Conservation (phyloP, 2,797 vertebrate species). For the Coluber constrictor region DNA sequence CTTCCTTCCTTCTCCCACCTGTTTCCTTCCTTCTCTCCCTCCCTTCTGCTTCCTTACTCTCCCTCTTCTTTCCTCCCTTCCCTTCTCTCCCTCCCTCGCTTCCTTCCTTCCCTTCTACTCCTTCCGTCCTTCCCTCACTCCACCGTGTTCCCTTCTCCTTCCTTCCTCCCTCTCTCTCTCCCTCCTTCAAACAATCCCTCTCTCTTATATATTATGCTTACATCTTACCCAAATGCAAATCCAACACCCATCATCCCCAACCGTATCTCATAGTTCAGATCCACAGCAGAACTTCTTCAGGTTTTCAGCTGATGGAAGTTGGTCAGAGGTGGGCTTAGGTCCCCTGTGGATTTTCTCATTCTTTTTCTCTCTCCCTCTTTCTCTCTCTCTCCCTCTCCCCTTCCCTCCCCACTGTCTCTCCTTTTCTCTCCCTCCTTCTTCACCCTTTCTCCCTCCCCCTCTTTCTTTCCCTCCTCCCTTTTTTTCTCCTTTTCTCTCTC, state of each 20-base stretch:
- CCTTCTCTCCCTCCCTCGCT: neutral
- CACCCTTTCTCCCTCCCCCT: no score
- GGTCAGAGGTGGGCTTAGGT: neutral
- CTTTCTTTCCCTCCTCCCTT: no score
- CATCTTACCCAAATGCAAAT: neutral
- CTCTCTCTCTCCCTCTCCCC: no score
- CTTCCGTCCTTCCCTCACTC: no score
- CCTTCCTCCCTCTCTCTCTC: accelerated
- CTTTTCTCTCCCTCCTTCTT: no score
- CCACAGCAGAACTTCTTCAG: neutral
- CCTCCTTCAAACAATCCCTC: neutral
- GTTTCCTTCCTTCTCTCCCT: neutral
- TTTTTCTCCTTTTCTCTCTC: neutral
- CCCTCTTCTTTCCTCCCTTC: neutral
- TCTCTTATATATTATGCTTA: neutral
- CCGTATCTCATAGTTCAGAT: neutral
- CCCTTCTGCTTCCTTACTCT: neutral
- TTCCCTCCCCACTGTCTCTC: no score
- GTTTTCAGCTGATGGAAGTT: neutral
- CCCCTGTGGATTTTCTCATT: neutral
- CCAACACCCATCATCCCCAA: neutral
- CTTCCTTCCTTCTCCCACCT: neutral
- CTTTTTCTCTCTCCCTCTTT: no score
- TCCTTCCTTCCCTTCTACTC: neutral
- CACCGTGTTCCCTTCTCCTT: no score